Conservation (phyloP, 2,113 vertebrate genomes). For the Gobiocypris rarus region DNA sequence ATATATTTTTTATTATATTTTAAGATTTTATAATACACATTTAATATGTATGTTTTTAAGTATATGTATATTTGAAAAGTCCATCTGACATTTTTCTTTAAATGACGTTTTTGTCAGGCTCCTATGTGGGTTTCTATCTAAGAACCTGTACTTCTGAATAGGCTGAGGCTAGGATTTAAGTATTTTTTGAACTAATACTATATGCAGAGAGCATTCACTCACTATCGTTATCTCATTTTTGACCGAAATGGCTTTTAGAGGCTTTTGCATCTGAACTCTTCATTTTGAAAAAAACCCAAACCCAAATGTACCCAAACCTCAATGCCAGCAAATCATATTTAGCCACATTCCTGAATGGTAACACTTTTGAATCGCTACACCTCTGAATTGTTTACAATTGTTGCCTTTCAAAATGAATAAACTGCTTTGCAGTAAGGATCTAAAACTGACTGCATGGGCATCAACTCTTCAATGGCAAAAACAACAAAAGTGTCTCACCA, state of each 20-base stretch:
- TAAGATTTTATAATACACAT: neutral
- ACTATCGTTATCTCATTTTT: no score
- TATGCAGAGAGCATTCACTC: no score
- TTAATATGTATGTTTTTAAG: neutral
- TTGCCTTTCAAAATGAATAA: neutral
- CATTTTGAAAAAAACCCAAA: neutral
- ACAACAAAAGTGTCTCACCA: conserved; percentile 74
- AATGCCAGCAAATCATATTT: neutral
- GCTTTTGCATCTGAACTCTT: no score
- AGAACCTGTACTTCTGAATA: no score
- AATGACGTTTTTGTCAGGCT: no score
- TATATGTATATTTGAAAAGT: neutral
- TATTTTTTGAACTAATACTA: no score
- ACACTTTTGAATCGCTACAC: neutral
- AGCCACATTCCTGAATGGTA: neutral
- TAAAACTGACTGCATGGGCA: neutral
- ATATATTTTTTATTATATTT: no score
- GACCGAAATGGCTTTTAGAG: no score
- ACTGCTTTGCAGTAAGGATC: neutral
- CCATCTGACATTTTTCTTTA: no score
- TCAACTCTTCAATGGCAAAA: conserved; percentile 22
- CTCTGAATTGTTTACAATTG: neutral
- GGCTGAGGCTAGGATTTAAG: no score
- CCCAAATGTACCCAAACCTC: neutral
- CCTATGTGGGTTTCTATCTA: no score